Evolutionary conservation across 1,140 invertebrate species (phyloP), one percentile per base, ranked within the genome.

Genomic region (Cryptotermes secundus): DNA sequence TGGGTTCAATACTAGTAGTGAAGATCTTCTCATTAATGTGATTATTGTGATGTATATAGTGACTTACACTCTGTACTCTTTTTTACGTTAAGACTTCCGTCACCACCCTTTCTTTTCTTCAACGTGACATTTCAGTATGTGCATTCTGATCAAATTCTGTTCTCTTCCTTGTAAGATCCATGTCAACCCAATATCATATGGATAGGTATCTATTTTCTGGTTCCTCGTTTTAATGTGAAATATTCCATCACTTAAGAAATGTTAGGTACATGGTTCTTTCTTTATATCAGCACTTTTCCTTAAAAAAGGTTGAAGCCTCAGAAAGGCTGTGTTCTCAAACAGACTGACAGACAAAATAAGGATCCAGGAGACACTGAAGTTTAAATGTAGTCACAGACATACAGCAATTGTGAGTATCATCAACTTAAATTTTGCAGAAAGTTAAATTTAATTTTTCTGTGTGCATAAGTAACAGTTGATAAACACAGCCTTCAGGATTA

Each of bases 401-500:
- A n/a, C n/a, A n/a, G n/a, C 53, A 59, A 10, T 59, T 19, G 3
- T 59, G 19, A 59, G 53, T 4, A 26, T 24, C 19, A 72, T 14
- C 7, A n/a, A 72, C n/a, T n/a, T 72, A 9, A 72, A n/a, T 31
- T 59, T 72, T 72, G 26, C 59, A 72, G 1, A 72, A n/a, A 31
- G 26, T 31, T 31, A 72, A 26, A 72, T 72, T 72, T 72, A 49
- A 19, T 72, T 72, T 9, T n/a, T 3, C 19, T 9, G 53, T 10
- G 3, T 59, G 53, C 53, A 59, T 45, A 38, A 3, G 1, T 42
- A 12, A 42, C 38, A 59, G 53, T 59, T 59, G 12, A 22, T 59
- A 16, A 72, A 72, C 59, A 72, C 59, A 72, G 59, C n/a, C 59
- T 72, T 72, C 59, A 72, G 2, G n/a, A 72, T 72, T 72, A 72